phyloP scores from a whole-genome alignment of 1,140 invertebrate genomes.

The Prorops nasuta region DNA sequence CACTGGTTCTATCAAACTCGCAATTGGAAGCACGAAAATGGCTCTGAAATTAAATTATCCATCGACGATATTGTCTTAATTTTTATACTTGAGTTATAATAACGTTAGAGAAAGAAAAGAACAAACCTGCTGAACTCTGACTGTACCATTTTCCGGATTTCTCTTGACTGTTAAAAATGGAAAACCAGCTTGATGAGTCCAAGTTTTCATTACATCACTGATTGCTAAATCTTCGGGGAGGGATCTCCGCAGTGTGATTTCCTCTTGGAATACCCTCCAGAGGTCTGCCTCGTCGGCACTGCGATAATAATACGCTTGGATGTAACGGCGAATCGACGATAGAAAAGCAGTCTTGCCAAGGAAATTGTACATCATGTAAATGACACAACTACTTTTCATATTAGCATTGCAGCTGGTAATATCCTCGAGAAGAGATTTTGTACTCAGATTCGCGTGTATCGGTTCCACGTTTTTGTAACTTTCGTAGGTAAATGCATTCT shows the following conservation, averaged over 20 bases:
- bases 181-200: conserved; percentile 61
- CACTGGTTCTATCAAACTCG: conserved; percentile 10
- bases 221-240: conserved; percentile 30
- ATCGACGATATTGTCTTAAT: neutral
- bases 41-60: conserved; percentile 22
- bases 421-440: too few relatives aligned
- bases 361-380: conserved; percentile 24
- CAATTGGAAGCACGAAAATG: conserved; percentile 22
- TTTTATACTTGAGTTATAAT: too few relatives aligned
- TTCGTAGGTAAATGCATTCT: conserved; percentile 9
- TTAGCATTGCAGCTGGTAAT: too few relatives aligned
- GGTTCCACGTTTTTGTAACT: conserved; percentile 8
- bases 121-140: conserved; percentile 39
- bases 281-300: conserved; percentile 18
- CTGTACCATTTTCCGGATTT: conserved; percentile 27
- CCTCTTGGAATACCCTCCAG: conserved; percentile 18
- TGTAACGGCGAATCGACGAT: conserved; percentile 15
- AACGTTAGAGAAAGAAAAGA: too few relatives aligned
- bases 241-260: conserved; percentile 1
- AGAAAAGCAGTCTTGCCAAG: conserved; percentile 19
- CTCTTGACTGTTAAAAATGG: conserved; percentile 54
- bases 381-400: conserved; percentile 22
- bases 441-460: conserved; percentile 9
- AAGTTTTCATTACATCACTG: conserved; percentile 59
- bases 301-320: conserved; percentile 15